Base-by-base conservation (phyloP, 2,113 vertebrate genomes). In the Channa maculata region DNA sequence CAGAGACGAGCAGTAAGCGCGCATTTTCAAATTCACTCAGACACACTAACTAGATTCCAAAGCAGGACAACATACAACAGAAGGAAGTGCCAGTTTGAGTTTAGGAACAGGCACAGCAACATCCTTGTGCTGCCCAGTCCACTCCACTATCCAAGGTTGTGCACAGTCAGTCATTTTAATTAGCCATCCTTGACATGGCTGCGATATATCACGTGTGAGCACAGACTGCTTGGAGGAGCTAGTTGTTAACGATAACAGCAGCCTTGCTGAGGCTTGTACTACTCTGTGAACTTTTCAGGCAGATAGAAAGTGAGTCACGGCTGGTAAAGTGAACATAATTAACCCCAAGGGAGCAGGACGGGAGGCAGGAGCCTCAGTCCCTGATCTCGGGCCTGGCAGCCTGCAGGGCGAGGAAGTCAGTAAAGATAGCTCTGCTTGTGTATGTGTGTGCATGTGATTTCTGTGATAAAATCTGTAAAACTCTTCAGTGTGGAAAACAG, bases 321-420 rank as follows among this genome's bases (percentile, higher is more conserved):
- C 82, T 91, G 89, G 83, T 87, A 91, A 92, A 91, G 89, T 81
- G 87, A 82, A 89, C 79, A 88, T 93, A 94, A 95, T 93, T 92
- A 93, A 93, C 89, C 92, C 84, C 93, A 46, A 74, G 91, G 89
- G 91, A 89, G 87, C 79, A 73, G 76, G 73, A 78, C 7, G 61
- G 87, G 85, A 89, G 86, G 79, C 78, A 66, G 51, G 52, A 85
- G 77, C 67, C 58, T 77, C 57, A 83, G 75, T 76, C 78, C 77
- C 80, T 82, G 84, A 77, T 85, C 80, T 89, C 48, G 65, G 79
- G 57, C 65, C 77, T 59, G 77, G 74, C 66, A 78, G 68, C 71
- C 34, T 53, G 71, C 61, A 65, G 73, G 74, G 83, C n/a, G 65
- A 76, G 75, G 48, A 73, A 62, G 83, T 70, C 70, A 8, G 48